These are phyloP conservation scores for Platycheirus rosarum DNA, from an alignment of 2,888 invertebrate genomes.

Conservation along the genomic window DNA sequence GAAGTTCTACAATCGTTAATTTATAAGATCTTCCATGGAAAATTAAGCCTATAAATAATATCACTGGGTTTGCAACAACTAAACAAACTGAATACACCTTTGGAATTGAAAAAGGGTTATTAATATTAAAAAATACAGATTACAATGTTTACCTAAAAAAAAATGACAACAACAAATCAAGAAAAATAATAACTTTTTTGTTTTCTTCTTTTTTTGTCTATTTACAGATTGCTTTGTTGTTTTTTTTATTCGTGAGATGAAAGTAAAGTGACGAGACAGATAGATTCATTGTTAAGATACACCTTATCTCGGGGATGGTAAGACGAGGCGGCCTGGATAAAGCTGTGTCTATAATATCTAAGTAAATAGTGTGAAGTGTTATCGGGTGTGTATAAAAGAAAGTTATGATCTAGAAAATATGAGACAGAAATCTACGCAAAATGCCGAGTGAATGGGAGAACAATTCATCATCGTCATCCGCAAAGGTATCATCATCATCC, in stretches of 20 bases:
- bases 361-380: conserved; percentile 13
- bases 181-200: conserved; percentile 22
- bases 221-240: conserved; percentile 52
- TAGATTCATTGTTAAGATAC: neutral
- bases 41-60: too few relatives aligned
- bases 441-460: conserved; percentile 74
- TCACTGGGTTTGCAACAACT: too few relatives aligned
- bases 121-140: conserved; percentile 52
- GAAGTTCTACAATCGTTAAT: too few relatives aligned
- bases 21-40: too few relatives aligned
- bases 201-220: conserved; percentile 40
- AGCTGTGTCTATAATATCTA: too few relatives aligned
- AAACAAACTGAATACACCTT: conserved; percentile 3
- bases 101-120: neutral
- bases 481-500: conserved; percentile 66
- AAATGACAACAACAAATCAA: neutral
- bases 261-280: conserved; percentile 47
- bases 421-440: conserved; percentile 70
- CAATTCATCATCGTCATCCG: conserved; percentile 69
- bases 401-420: conserved; percentile 67
- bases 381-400: conserved; percentile 44
- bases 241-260: conserved; percentile 42
- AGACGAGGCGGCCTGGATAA: conserved; percentile 8
- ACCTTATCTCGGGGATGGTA: conserved; percentile 27
- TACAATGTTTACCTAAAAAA: conserved; percentile 52